Base-by-base conservation (phyloP, 2,797 vertebrate species). In the Alosa sapidissima region DNA sequence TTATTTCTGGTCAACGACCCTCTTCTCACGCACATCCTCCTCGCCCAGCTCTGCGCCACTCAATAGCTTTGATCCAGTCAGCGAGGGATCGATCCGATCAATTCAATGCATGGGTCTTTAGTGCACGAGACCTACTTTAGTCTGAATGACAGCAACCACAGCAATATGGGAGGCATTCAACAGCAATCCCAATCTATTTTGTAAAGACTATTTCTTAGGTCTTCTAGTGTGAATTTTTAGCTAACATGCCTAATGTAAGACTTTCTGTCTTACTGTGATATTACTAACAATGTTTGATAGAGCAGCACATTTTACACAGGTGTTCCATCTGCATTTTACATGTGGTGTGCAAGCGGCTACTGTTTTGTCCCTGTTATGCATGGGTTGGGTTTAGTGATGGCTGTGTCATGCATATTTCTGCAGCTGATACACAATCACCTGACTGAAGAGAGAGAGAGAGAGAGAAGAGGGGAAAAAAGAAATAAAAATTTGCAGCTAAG, bases 121-220 rank as follows among this genome's bases (percentile, higher is more conserved):
- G 72, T 78, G 72, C 41, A 78, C 72, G 72, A 78, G 72, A 78
- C 72, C 72, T 78, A 78, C 72, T 78, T 78, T 78, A 45, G 2
- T 47, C 36, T 47, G 11, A 47, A 5, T 21, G 72, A 47, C 16
- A 62, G n/a, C n/a, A 62, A 62, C 58, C n/a, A 62, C 6, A 9
- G 21, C n/a, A n/a, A 62, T 62, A 7, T 24, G 8, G n/a, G 1
- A 7, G n/a, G 21, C 7, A n/a, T 7, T 9, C 58, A 62, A 62
- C 58, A 24, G n/a, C 58, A 62, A 24, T 24, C 9, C 49, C 49
- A 51, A 51, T 51, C 49, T 51, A 51, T 9, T 49, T 60, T 24
- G 58, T 62, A 1, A 24, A 24, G 9, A 62, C 58, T 51, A 51
- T 28, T 28, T 28, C 49, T 51, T 49, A 7, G 48, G 3, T 49